Evolutionary conservation across 2,797 vertebrate species (phyloP).

Genomic region (Florisuga fusca): DNA sequence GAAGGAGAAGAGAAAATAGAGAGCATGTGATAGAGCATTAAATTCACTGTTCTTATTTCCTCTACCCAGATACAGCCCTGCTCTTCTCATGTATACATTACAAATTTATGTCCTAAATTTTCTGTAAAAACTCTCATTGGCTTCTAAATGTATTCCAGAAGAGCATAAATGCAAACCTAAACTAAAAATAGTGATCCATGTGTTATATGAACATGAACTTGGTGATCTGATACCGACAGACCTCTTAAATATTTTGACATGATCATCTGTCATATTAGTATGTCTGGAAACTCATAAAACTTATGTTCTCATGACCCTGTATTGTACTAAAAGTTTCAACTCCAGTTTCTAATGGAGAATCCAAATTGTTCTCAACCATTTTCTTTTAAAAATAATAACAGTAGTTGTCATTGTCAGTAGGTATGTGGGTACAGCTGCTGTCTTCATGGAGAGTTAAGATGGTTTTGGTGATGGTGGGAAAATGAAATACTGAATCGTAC

Average conservation of each 20-base stretch:
- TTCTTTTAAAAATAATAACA: background rate
- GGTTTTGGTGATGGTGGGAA: background rate
- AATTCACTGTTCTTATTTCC: background rate
- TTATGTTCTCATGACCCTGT: rapidly evolving
- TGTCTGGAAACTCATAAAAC: background rate
- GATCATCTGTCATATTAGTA: background rate
- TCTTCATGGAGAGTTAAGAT: background rate
- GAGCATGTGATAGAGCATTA: background rate
- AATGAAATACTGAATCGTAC: background rate
- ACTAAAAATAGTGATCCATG: background rate
- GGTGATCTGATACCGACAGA: background rate
- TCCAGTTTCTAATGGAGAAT: background rate
- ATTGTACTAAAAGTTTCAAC: background rate
- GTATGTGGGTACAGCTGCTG: background rate
- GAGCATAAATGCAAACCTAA: background rate
- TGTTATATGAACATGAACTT: background rate
- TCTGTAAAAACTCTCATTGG: background rate
- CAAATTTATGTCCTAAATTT: background rate
- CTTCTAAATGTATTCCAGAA: background rate
- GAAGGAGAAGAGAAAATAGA: background rate
- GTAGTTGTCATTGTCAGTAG: background rate
- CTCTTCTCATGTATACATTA: background rate
- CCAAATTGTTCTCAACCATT: background rate
- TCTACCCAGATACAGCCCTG: background rate
- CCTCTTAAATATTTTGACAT: background rate